A percentile compares a stretch with the other conserved stretches of the same genome.
Conservation (phyloP, 2,888 invertebrate species). For the Stomorhina lunata region DNA sequence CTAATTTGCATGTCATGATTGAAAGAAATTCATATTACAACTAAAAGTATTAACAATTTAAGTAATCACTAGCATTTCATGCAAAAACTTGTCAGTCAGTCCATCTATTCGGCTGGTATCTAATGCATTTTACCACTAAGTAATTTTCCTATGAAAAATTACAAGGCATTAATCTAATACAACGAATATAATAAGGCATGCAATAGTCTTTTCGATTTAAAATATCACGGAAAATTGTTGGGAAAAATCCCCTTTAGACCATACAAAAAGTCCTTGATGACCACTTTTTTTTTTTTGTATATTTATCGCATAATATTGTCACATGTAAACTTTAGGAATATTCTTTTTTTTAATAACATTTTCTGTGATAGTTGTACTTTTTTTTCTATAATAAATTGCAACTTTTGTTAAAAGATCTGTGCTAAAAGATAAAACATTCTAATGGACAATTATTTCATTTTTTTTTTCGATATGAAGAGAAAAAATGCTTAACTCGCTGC, state of each 20-base stretch:
- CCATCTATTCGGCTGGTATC: too few relatives aligned
- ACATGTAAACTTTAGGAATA: slow-evolving; percentile 14
- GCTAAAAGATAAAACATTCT: slow-evolving; percentile 70
- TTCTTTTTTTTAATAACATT: slow-evolving; percentile 13
- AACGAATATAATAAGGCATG: slow-evolving; percentile 59
- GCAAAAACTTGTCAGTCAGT: too few relatives aligned
- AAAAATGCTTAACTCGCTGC: slow-evolving; percentile 41
- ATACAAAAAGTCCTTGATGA: slow-evolving; percentile 46
- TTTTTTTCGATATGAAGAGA: slow-evolving; percentile 1
- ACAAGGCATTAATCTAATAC: slow-evolving; percentile 54
- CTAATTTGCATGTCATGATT: slow-evolving; percentile 46
- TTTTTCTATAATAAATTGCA: slow-evolving; percentile 63
- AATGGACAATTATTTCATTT: slow-evolving; percentile 61
- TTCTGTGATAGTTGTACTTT: slow-evolving; percentile 9
- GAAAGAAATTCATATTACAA: slow-evolving; percentile 26
- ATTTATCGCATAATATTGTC: neutral
- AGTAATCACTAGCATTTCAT: neutral
- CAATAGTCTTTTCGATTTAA: slow-evolving; percentile 54
- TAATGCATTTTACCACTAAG: slow-evolving; percentile 21
- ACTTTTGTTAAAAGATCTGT: slow-evolving; percentile 70
- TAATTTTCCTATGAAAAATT: slow-evolving; percentile 57
- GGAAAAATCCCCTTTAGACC: slow-evolving; percentile 31
- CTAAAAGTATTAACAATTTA: neutral
- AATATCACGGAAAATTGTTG: neutral
- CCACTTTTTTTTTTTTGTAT: slow-evolving; percentile 19